A percentile compares a stretch with the other conserved stretches of the same genome.
Conservation (phyloP, 2,888 invertebrate species). For the Galeopsomyia nigrocyanea region DNA sequence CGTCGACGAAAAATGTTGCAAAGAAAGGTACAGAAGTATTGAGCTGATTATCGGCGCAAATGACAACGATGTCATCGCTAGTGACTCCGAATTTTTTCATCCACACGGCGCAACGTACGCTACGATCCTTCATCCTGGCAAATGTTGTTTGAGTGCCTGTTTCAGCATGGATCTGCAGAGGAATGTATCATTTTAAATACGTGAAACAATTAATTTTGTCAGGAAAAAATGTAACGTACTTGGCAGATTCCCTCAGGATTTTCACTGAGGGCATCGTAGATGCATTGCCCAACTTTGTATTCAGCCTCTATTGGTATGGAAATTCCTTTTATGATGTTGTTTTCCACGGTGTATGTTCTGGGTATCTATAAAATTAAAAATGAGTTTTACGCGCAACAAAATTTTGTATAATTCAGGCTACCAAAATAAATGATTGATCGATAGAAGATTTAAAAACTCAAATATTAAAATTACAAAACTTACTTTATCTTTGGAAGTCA, state of each 20-base stretch:
- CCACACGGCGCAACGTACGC: constrained; percentile 59
- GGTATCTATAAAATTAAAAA: too few species aligned
- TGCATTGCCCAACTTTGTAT: constrained; percentile 46
- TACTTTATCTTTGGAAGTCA: too few species aligned
- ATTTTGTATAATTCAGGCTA: too few species aligned
- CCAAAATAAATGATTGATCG: too few species aligned
- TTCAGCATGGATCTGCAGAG: constrained; percentile 51
- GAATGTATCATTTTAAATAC: background rate
- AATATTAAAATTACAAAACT: too few species aligned
- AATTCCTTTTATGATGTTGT: too few species aligned
- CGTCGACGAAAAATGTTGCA: constrained; percentile 55
- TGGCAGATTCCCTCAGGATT: constrained; percentile 49
- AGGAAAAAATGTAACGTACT: constrained; percentile 39
- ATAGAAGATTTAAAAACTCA: too few species aligned
- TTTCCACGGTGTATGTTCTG: too few species aligned
- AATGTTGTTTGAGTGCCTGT: constrained; percentile 53
- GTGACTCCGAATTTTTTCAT: constrained; percentile 54
- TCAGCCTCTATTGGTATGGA: too few species aligned
- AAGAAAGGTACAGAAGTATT: constrained; percentile 55
- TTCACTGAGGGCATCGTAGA: constrained; percentile 48
- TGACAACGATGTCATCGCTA: constrained; percentile 53
- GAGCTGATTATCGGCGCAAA: constrained; percentile 56
- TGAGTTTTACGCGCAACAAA: too few species aligned
- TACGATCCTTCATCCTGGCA: constrained; percentile 51
- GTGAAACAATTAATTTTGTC: too few species aligned